Conservation (phyloP, 1,140 invertebrate species). For the Elysia chlorotica region DNA sequence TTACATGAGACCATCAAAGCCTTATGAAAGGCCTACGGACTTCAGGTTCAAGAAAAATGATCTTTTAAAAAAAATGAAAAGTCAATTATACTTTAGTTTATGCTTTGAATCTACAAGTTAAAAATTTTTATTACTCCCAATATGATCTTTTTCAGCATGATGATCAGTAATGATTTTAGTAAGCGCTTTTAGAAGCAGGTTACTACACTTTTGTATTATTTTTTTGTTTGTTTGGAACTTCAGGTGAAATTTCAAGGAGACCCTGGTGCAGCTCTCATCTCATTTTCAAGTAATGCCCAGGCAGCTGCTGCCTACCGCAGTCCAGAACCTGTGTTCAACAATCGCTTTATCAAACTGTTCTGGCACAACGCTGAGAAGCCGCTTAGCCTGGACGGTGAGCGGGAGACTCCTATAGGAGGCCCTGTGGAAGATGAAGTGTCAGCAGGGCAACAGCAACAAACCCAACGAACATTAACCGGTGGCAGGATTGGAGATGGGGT, state of each 20-base stretch:
- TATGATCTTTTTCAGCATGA: background rate
- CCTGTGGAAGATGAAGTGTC: background rate
- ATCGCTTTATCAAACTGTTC: conserved; percentile 76
- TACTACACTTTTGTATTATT: background rate
- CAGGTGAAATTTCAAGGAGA: conserved; percentile 87
- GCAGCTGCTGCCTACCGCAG: conserved; percentile 91
- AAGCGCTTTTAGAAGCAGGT: background rate
- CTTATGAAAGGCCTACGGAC: too few relatives aligned
- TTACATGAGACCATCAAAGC: too few relatives aligned
- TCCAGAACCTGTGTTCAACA: conserved; percentile 95
- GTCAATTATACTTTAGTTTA: too few relatives aligned
- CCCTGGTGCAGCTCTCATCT: conserved; percentile 89
- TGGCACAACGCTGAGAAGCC: conserved; percentile 65
- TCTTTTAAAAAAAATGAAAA: too few relatives aligned
- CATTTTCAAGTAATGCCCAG: conserved; percentile 85
- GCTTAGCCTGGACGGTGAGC: conserved; percentile 2
- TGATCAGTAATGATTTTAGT: background rate
- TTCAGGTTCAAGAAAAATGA: too few relatives aligned
- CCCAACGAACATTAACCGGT: background rate
- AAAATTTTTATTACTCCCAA: too few relatives aligned
- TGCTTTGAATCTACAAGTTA: too few relatives aligned
- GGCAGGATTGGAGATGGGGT: conserved; percentile 16
- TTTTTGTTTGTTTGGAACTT: conserved; percentile 4
- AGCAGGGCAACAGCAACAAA: background rate
- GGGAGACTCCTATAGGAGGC: background rate